A percentile compares a stretch with the other conserved stretches of the same genome.
These are phyloP conservation scores for Gobius niger DNA, from an alignment of 2,113 vertebrate genomes.

Conservation along the genomic window DNA sequence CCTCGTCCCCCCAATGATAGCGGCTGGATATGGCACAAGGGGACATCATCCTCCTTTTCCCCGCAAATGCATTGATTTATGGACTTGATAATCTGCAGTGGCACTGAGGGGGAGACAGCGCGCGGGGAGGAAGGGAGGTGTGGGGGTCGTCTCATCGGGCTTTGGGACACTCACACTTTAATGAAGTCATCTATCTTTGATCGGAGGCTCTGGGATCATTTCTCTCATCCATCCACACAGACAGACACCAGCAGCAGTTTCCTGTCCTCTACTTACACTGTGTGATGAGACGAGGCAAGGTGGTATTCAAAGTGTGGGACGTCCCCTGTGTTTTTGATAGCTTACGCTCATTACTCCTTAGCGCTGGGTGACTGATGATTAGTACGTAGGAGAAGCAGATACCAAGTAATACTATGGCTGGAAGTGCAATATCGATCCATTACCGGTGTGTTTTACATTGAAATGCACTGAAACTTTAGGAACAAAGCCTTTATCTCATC, in stretches of 20 bases:
- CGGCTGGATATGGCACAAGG: constrained; percentile 31
- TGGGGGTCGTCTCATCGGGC: constrained; percentile 57
- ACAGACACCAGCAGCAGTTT: constrained; percentile 4
- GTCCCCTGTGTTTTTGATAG: constrained; percentile 12
- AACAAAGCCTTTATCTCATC: too few species aligned
- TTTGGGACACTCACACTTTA: constrained; percentile 70
- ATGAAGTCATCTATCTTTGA: constrained; percentile 81
- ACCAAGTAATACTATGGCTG: too few species aligned
- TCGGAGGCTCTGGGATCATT: constrained; percentile 63
- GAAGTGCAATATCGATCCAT: too few species aligned
- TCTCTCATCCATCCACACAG: constrained; percentile 30
- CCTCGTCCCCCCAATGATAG: constrained; percentile 17
- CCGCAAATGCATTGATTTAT: constrained; percentile 75
- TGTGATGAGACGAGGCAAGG: constrained; percentile 26
- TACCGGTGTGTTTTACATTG: too few species aligned
- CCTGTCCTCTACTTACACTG: constrained; percentile 25
- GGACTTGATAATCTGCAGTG: constrained; percentile 73
- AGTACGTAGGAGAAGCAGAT: too few species aligned
- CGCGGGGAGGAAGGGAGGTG: constrained; percentile 35
- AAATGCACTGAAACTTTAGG: too few species aligned
- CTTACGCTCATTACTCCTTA: too few species aligned
- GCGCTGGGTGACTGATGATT: too few species aligned
- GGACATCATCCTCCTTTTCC: constrained; percentile 49
- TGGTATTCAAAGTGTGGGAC: constrained; percentile 11
- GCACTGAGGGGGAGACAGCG: constrained; percentile 59